A percentile compares a stretch with the other conserved stretches of the same genome.
These are phyloP conservation scores for Gallinago undulata DNA, from an alignment of 2,113 vertebrate species.

Conservation along the genomic window DNA sequence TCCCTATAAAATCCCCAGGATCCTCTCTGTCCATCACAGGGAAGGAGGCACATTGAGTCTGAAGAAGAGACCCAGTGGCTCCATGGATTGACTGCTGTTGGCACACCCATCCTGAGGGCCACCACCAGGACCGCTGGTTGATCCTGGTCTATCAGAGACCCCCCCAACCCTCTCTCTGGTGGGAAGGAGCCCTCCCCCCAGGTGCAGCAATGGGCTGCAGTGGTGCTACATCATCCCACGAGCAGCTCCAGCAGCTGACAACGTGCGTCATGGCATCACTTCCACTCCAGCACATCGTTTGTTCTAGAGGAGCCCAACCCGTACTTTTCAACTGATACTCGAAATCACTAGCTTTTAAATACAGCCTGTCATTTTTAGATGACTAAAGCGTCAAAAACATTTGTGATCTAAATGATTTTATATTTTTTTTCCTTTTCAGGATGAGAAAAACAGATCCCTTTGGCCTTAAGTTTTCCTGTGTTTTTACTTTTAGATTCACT, in stretches of 20 bases:
- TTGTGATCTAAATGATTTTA: not conserved
- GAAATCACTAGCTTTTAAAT: slow-evolving; percentile 49
- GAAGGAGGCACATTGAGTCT: not conserved
- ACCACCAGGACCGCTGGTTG: rapidly evolving
- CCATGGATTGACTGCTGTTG: not conserved
- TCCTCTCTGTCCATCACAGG: not conserved
- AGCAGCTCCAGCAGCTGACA: not conserved
- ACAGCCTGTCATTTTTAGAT: slow-evolving; percentile 36
- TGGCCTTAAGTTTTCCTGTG: not conserved
- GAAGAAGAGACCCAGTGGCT: not conserved
- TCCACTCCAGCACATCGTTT: slow-evolving; percentile 14
- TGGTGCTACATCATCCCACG: not conserved
- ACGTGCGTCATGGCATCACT: rapidly evolving
- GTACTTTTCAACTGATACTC: slow-evolving; percentile 10
- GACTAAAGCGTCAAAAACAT: slow-evolving; percentile 36
- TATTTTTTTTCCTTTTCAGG: not conserved
- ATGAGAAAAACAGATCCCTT: slow-evolving; percentile 18
- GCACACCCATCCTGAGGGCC: not conserved
- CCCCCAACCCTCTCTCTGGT: not conserved
- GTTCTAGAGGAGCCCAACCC: not conserved
- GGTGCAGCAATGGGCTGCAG: rapidly evolving
- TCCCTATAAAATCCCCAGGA: not conserved
- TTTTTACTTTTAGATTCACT: not conserved
- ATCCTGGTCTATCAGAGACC: not conserved
- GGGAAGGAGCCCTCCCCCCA: not conserved